Percentiles rank a stretch among this genome's conserved stretches.
These are phyloP conservation scores for Phataginus tetradactyla DNA, from an alignment of 2,797 vertebrate genomes.

Conservation along the genomic window DNA sequence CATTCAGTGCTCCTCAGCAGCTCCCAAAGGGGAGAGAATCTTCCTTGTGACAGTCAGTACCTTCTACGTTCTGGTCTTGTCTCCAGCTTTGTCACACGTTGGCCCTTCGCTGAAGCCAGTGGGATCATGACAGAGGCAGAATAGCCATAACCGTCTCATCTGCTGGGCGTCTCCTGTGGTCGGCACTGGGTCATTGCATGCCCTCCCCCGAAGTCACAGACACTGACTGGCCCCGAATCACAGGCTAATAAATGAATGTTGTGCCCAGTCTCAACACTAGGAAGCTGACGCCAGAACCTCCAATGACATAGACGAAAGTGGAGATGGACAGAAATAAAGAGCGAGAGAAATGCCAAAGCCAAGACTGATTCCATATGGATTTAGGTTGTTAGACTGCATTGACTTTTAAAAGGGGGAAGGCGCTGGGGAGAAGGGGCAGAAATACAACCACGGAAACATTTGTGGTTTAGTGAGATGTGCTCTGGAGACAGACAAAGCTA, in stretches of 20 bases:
- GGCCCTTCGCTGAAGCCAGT: neutral
- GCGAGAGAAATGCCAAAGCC: neutral
- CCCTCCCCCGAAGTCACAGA: neutral
- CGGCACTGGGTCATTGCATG: neutral
- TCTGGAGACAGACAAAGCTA: neutral
- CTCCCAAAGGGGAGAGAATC: neutral
- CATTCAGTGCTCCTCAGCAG: neutral
- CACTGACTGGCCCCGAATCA: neutral
- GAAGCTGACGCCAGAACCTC: neutral
- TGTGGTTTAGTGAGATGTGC: neutral
- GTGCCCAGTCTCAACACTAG: neutral
- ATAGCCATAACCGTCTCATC: too few species aligned
- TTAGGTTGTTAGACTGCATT: neutral
- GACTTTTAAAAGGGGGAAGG: neutral
- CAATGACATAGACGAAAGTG: neutral
- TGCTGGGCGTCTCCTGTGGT: neutral
- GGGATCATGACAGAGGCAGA: neutral
- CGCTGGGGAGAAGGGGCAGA: neutral
- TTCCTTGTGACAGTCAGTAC: neutral
- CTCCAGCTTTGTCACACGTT: neutral
- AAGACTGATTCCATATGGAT: neutral
- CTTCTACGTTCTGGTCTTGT: neutral
- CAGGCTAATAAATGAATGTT: neutral
- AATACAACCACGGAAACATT: neutral
- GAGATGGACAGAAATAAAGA: neutral